Conservation (phyloP, 2,888 invertebrate species). For the Apoderus coryli region DNA sequence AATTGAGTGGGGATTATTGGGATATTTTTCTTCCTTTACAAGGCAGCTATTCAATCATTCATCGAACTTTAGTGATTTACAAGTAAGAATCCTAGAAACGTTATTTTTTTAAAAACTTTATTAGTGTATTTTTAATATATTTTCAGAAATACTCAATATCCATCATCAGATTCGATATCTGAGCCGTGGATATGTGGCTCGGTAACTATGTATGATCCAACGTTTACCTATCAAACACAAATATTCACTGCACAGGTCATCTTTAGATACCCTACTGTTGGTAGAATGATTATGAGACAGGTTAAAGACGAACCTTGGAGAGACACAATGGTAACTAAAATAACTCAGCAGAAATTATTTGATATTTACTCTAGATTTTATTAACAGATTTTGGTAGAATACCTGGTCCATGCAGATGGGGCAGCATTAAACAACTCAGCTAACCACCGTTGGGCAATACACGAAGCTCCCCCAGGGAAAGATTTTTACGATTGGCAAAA, state of each 20-base stretch:
- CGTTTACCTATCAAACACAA: conserved; percentile 51
- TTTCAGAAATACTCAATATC: conserved; percentile 36
- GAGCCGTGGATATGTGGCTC: conserved; percentile 50
- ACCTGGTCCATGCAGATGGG: conserved; percentile 78
- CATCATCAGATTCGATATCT: conserved; percentile 28
- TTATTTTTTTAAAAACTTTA: not conserved
- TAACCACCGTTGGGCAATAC: conserved; percentile 72
- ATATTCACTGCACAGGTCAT: conserved; percentile 67
- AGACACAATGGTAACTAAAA: conserved; percentile 74
- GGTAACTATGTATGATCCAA: conserved; percentile 45
- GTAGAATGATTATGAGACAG: conserved; percentile 69
- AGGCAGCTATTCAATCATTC: conserved; percentile 63
- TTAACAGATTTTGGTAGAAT: conserved; percentile 73
- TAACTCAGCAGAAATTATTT: too few relatives aligned
- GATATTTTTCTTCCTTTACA: conserved; percentile 75
- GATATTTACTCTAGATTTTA: too few relatives aligned
- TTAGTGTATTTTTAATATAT: conserved; percentile 1
- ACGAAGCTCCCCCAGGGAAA: conserved; percentile 60
- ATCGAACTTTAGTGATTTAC: conserved; percentile 65
- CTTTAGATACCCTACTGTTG: conserved; percentile 70
- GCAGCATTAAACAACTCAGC: conserved; percentile 57
- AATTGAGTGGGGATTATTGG: conserved; percentile 62
- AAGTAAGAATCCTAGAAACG: conserved; percentile 36
- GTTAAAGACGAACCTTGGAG: conserved; percentile 63
- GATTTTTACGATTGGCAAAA: conserved; percentile 88